phyloP scores from a whole-genome alignment of 1,140 invertebrate species.

The Pseudoatta argentina region DNA sequence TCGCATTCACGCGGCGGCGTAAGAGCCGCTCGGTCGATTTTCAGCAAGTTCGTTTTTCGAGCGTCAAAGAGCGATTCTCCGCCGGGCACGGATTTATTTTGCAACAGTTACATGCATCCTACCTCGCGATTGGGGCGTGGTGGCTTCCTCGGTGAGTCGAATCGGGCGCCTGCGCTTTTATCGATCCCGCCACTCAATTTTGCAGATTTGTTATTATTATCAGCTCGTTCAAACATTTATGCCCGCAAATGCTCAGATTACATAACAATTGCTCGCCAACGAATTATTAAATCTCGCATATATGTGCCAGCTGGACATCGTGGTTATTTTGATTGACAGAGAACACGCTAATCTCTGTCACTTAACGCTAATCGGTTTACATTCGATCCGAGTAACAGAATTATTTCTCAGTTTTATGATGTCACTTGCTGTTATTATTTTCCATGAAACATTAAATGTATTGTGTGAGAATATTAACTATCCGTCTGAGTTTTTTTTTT shows the following conservation, averaged over 20 bases:
- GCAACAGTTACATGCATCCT: slow-evolving; percentile 37
- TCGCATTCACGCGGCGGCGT: slow-evolving; percentile 10
- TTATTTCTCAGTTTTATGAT: slow-evolving; percentile 14
- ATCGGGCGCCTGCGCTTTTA: slow-evolving; percentile 47
- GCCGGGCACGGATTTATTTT: slow-evolving; percentile 52
- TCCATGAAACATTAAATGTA: not conserved
- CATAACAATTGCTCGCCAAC: slow-evolving; percentile 29
- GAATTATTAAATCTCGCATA: slow-evolving; percentile 43
- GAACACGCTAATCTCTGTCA: not conserved
- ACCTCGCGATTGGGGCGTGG: slow-evolving; percentile 50
- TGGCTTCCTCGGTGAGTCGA: slow-evolving; percentile 37
- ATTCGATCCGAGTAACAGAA: not conserved
- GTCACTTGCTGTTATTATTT: not conserved
- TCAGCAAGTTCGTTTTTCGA: not conserved
- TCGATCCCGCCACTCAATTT: slow-evolving; percentile 45
- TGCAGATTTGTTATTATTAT: slow-evolving; percentile 38
- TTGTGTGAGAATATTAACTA: not conserved
- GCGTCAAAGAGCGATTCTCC: slow-evolving; percentile 46
- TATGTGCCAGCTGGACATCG: too few relatives aligned
- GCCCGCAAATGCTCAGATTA: slow-evolving; percentile 45
- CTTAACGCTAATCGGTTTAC: not conserved
- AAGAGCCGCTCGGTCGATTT: slow-evolving; percentile 19
- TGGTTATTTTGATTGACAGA: slow-evolving; percentile 38
- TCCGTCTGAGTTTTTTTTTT: too few relatives aligned
- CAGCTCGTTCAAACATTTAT: slow-evolving; percentile 44